Conservation (phyloP, 2,888 invertebrate species). For the Oasisia sp. region DNA sequence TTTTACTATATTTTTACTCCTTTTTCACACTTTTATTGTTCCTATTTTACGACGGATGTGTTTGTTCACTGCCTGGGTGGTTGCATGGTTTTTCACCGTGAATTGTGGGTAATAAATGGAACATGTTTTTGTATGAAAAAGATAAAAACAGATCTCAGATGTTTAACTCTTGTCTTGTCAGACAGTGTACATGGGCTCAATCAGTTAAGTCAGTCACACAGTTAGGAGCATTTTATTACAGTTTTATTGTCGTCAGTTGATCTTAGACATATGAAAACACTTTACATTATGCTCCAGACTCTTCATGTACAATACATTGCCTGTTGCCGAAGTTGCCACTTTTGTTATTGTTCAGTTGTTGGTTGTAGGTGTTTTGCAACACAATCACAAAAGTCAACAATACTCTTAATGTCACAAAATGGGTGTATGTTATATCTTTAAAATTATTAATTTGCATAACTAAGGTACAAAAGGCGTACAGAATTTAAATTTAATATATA, state of each 20-base stretch:
- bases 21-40: background rate
- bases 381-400: too few species aligned
- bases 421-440: background rate
- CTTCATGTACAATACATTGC: too few species aligned
- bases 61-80: constrained; percentile 12
- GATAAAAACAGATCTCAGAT: background rate
- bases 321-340: background rate
- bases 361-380: too few species aligned
- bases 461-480: background rate
- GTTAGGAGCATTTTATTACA: background rate
- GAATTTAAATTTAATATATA: background rate
- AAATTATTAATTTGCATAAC: background rate
- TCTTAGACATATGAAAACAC: background rate
- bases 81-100: background rate
- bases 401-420: background rate
- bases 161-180: background rate
- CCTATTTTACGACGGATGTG: background rate
- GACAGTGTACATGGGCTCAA: background rate
- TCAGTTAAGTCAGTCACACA: background rate
- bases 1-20: background rate
- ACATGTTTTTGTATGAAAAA: background rate
- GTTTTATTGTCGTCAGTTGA: background rate
- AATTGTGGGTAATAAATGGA: background rate
- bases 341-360: too few species aligned
- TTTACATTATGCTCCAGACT: background rate